Base-by-base conservation (phyloP, 2,888 invertebrate genomes). In the Stictocephala bisonia region DNA sequence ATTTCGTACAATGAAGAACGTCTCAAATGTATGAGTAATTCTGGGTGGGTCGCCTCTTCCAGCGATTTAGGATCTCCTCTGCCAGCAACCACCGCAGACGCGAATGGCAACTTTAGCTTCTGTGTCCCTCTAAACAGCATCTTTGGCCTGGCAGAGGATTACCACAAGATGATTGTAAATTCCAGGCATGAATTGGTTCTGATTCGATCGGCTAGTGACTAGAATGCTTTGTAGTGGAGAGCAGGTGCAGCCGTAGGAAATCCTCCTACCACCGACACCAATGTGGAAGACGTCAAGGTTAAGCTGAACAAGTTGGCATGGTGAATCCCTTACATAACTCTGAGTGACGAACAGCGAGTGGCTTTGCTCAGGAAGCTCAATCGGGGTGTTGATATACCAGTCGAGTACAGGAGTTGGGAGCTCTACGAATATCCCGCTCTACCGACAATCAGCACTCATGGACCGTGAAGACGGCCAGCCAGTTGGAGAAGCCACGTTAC, bases 141-240 rank as follows among this genome's bases (percentile, higher is more conserved):
- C 29, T 60, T 78, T 20, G 78, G 78, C 20, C 77, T 78, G 66
- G 76, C 75, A 35, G 78, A 78, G 72, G 78, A 78, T 69, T 77
- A 78, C 51, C 74, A 58, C 26, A 76, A 77, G 53, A 60, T 71
- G 3, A 74, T 78, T 75, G 68, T 40, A 3, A 56, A 64, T 20
- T 24, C 44, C 13, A 18, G 60, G 3, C 71, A 71, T 40, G 58
- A 71, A 15, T 20, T 71, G 13, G 44, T 71, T 15, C 29, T 71
- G 4, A 41, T 60, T 3, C 2, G 71, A 22, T 2, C 56, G 2
- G 15, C 26, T 26, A 56, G 3, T 2, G 56, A 56, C n/a, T 15
- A 56, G 7, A 56, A 56, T n/a, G 56, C 56, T 26, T 4, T 50
- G 13, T 22, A 13, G 7, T 50, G 4, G 4, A 50, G 22, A 18